Base-by-base conservation (phyloP, 2,797 vertebrate species). In the Chelmon rostratus region DNA sequence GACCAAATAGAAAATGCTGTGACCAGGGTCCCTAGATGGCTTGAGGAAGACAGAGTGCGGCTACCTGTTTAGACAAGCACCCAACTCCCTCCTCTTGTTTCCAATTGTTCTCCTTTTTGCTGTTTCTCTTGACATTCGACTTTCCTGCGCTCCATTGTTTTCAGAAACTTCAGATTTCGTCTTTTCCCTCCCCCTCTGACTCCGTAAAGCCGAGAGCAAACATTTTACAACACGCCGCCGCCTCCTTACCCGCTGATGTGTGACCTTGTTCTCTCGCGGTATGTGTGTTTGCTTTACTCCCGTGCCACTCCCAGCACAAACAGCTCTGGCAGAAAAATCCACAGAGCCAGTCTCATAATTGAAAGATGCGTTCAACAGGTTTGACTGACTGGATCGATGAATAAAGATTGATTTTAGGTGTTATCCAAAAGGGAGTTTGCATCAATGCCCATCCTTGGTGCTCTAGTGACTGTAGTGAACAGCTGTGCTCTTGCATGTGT, bases 241-340 rank as follows among this genome's bases (percentile, higher is more conserved):
- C 78, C 68, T 72, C 56, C 62, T 74, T 64, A 86, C 88, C 84
- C 84, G 85, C 71, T 50, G 74, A 75, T 82, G 78, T 81, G 50
- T 82, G 81, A 88, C 88, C 81, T 89, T 76, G 78, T 78, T 85
- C 70, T 77, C 2, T 6, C 67, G 42, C 63, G 44, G 59, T 46
- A 73, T 82, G 87, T 62, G 78, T 93, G 89, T 93, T 94, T 94
- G 91, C 82, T 91, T 90, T 90, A 77, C 79, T 83, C 82, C 59
- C 4, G 67, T 59, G 83, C 85, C 88, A 71, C 90, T 91, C 91
- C 92, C 78, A 91, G 81, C 13, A 70, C 91, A 94, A 93, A 93
- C 79, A 93, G 68, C 74, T 16, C 69, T 8, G 50, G 49, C 46
- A 53, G 76, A 68, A 50, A 68, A 21, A 63, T 53, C n/a, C 44